Percentiles rank a stretch among this genome's conserved stretches.
phyloP scores from a whole-genome alignment of 2,113 vertebrate species.

The Eupsittula cactorum region DNA sequence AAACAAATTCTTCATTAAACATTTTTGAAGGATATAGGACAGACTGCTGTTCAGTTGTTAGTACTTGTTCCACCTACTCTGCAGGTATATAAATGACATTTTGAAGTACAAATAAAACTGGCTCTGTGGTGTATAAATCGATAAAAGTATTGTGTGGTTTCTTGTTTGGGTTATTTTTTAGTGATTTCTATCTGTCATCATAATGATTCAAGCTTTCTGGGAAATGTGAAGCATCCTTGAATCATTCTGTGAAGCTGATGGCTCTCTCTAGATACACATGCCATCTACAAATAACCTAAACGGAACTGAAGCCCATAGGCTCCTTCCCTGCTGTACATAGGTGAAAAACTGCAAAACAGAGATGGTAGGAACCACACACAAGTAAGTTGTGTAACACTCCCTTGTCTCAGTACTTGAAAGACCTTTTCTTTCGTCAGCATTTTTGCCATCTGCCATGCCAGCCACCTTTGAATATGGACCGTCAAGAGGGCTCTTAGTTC shows the following conservation, averaged over 20 bases:
- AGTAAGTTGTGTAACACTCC: not conserved
- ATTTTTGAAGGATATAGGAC: not conserved
- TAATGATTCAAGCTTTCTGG: not conserved
- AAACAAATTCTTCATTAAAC: not conserved
- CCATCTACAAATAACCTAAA: not conserved
- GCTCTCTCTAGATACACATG: not conserved
- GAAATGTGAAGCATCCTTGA: not conserved
- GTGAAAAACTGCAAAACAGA: not conserved
- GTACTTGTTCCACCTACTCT: not conserved
- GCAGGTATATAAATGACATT: not conserved
- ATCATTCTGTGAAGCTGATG: not conserved
- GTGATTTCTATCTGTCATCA: not conserved
- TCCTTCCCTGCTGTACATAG: not conserved
- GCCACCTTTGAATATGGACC: rapidly evolving
- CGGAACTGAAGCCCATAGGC: not conserved
- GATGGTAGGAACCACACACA: not conserved
- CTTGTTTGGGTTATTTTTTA: not conserved
- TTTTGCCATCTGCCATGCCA: not conserved
- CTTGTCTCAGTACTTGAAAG: not conserved
- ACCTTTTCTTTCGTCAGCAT: not conserved
- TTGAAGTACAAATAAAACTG: not conserved
- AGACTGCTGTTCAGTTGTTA: not conserved
- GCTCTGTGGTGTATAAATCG: not conserved
- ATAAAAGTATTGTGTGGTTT: not conserved
- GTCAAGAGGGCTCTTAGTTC: not conserved